A percentile compares a stretch with the other conserved stretches of the same genome.
Evolutionary conservation across 2,888 invertebrate species (phyloP).

Genomic region (Incurvaria masculella): DNA sequence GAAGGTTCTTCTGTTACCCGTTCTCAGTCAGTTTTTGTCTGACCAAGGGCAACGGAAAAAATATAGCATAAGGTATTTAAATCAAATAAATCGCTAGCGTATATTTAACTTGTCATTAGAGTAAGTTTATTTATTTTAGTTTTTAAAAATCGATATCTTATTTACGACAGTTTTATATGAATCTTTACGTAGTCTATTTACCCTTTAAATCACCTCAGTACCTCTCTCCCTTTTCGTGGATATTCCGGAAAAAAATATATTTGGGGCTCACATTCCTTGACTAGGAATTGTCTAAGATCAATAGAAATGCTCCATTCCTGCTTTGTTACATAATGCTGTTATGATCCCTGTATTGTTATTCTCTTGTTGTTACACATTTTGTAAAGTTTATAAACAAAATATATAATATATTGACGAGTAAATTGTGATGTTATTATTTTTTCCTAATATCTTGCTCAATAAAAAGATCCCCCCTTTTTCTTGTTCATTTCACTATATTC

Average conservation of each 20-base stretch:
- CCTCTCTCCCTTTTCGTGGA: too few relatives aligned
- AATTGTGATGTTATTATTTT: background rate
- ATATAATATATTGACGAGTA: background rate
- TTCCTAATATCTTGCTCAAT: too few relatives aligned
- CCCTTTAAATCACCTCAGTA: constrained; percentile 45
- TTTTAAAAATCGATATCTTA: constrained; percentile 37
- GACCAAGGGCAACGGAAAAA: constrained; percentile 52
- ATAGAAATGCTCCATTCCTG: too few relatives aligned
- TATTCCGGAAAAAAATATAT: too few relatives aligned
- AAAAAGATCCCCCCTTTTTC: too few relatives aligned
- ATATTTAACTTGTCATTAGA: constrained; percentile 56
- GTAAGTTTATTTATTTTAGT: constrained; percentile 53
- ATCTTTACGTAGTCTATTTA: constrained; percentile 38
- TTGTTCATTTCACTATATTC: too few relatives aligned
- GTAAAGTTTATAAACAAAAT: background rate
- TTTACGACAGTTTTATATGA: constrained; percentile 24
- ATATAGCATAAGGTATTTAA: constrained; percentile 32
- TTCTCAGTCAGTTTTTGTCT: constrained; percentile 28
- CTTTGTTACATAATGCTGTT: too few relatives aligned
- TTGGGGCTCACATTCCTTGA: too few relatives aligned
- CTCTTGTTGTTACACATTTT: background rate
- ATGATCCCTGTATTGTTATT: too few relatives aligned
- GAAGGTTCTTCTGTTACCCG: constrained; percentile 56
- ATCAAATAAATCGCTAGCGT: constrained; percentile 49
- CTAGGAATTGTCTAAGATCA: too few relatives aligned